Percentiles rank a stretch among this genome's conserved stretches.
These are phyloP conservation scores for Gadus chalcogrammus DNA, from an alignment of 2,113 vertebrate genomes.

Conservation along the genomic window DNA sequence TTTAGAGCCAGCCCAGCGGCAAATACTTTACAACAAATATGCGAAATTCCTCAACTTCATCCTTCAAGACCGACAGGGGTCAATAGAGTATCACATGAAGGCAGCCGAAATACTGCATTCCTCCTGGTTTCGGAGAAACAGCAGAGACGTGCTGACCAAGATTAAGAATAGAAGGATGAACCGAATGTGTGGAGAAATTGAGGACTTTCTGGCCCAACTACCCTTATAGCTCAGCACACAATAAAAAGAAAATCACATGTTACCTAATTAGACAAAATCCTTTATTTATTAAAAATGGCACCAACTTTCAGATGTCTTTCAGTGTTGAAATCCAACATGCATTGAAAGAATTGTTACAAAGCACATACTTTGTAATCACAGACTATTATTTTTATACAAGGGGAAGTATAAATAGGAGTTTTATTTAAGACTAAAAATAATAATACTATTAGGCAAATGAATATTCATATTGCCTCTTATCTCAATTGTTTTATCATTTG, in stretches of 20 bases:
- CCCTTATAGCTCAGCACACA: neutral
- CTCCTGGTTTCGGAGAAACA: neutral
- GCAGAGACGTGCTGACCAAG: conserved; percentile 32
- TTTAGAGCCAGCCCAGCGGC: conserved; percentile 19
- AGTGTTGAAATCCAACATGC: neutral
- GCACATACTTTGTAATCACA: neutral
- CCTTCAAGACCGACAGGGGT: neutral
- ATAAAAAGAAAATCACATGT: neutral
- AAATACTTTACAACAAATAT: conserved; percentile 34
- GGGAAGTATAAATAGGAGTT: neutral
- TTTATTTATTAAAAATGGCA: conserved; percentile 1
- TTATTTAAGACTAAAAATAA: neutral
- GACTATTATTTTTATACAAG: neutral
- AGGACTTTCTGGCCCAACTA: conserved; percentile 32
- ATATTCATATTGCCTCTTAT: neutral
- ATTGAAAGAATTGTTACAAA: neutral
- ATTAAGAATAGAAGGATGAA: conserved; percentile 8
- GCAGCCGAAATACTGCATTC: conserved; percentile 16
- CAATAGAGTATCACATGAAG: conserved; percentile 36
- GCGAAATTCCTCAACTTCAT: conserved; percentile 13
- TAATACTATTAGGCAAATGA: neutral
- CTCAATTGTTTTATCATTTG: neutral
- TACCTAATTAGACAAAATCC: neutral
- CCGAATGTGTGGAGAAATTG: conserved; percentile 27
- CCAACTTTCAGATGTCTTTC: neutral